Base-by-base conservation (phyloP, 1,140 invertebrate genomes). In the Panulirus ornatus region DNA sequence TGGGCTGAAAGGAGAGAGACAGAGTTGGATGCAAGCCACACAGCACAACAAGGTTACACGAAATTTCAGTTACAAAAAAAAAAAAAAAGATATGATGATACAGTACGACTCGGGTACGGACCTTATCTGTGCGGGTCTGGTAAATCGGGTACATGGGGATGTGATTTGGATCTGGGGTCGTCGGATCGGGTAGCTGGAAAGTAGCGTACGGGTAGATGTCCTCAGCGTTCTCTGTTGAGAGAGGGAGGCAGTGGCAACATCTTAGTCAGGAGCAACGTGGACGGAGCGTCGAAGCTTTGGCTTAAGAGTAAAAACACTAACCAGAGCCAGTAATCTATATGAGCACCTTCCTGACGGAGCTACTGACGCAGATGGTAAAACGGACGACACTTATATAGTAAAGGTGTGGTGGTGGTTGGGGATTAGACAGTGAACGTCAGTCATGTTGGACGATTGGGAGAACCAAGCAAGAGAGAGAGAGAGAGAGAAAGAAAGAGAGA, bases 171-270 rank as follows among this genome's bases (percentile, higher is more conserved):
- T 90, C 91, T 30, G 87, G 83, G 54, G 91, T 88, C 71, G 78
- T 78, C 70, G 86, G 91, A 40, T 92, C 91, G 2, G 91, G 88
- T 16, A 92, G 85, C 83, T 92, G 92, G 85, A 92, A 92, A 9
- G 92, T 92, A 51, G 91, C 91, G 82, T 92, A 92, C 42, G 92
- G 92, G 71, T 92, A 92, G 79, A 92, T 89, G 44, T 92, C 91
- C 63, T 92, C 91, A 19, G 84, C 91, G 42, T 92, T 90, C 83
- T 92, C 91, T 92, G 88, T 86, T 38, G 63, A 63, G 88, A 63
- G 44, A 27, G 79, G 34, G 30, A 76, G 71, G 71, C 34, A 83
- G 66, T 19, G 66, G 14, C 22, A n/a, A 40, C 51, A 40, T 87
- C 71, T 70, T 78, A 88, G 82, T 84, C 82, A 27, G 58, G 36